These are phyloP conservation scores for Atrichornis clamosus DNA, from an alignment of 2,113 vertebrate genomes.

Conservation along the genomic window DNA sequence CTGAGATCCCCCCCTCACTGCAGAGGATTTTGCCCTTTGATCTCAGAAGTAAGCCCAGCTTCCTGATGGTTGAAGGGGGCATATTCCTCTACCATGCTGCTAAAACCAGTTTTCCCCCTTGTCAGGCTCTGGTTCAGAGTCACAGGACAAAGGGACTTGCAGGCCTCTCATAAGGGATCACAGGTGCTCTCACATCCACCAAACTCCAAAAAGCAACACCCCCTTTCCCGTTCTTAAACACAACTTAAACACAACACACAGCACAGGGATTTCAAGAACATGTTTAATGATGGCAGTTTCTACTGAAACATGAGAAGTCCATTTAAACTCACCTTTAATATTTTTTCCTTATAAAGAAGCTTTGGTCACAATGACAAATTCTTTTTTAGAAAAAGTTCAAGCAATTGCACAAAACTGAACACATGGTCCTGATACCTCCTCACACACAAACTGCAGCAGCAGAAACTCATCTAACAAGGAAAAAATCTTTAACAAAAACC, in stretches of 20 bases:
- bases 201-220: background rate
- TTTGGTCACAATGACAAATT: constrained; percentile 48
- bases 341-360: background rate
- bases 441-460: background rate
- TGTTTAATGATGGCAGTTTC: constrained; percentile 56
- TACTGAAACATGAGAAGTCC: background rate
- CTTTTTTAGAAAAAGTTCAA: background rate
- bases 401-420: background rate
- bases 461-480: background rate
- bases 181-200: background rate
- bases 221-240: background rate
- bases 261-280: constrained; percentile 5
- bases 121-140: background rate
- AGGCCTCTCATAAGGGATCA: background rate
- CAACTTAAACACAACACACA: background rate
- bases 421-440: background rate
- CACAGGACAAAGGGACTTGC: background rate
- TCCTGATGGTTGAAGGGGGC: background rate
- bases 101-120: background rate
- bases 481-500: background rate
- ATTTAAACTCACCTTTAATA: background rate
- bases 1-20: background rate
- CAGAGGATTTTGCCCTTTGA: background rate
- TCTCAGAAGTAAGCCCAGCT: background rate
- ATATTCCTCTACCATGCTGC: background rate